phyloP scores from a whole-genome alignment of 2,113 vertebrate genomes.

The Telmatochromis sp. region DNA sequence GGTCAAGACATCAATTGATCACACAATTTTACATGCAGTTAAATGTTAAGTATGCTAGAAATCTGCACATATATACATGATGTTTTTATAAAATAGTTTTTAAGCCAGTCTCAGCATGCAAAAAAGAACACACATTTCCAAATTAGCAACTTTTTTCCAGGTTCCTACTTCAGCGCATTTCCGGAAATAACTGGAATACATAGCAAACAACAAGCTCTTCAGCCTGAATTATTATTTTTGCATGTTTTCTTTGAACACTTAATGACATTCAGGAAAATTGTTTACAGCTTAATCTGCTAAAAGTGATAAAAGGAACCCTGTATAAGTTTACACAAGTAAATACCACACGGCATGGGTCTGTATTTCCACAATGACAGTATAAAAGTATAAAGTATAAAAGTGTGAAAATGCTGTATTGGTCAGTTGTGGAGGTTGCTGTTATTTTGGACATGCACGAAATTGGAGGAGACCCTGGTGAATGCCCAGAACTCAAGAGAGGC shows the following conservation, averaged over 20 bases:
- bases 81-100: background rate
- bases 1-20: background rate
- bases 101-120: background rate
- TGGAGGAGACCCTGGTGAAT: background rate
- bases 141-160: background rate
- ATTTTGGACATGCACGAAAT: background rate
- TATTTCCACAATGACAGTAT: background rate
- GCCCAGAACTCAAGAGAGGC: background rate
- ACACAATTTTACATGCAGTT: background rate
- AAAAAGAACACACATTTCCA: background rate
- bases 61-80: background rate
- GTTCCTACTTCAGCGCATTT: background rate
- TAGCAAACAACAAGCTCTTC: background rate
- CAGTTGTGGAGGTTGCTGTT: background rate
- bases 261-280: background rate
- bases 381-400: background rate
- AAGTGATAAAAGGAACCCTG: background rate
- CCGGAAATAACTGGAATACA: background rate
- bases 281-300: background rate
- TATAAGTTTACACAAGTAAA: background rate
- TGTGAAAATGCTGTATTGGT: background rate
- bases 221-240: background rate
- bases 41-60: background rate
- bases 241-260: background rate
- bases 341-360: background rate